Evolutionary conservation across 1,140 invertebrate species (phyloP).

Genomic region (Oreohelix idahoensis): DNA sequence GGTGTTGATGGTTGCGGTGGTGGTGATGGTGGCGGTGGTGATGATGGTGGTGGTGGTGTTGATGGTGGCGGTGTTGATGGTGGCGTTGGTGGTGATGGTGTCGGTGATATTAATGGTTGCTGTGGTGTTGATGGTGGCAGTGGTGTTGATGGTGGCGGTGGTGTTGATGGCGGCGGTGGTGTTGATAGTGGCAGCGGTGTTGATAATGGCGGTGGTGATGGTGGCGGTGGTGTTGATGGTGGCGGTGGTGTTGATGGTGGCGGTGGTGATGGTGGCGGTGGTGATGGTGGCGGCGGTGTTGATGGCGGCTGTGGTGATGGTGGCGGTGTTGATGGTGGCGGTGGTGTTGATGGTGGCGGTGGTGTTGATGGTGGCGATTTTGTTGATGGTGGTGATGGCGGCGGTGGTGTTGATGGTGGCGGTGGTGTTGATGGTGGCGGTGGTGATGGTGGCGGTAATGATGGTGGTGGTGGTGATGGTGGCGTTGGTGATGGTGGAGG

Average conservation of each 20-base stretch:
- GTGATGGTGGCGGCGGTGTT: not conserved
- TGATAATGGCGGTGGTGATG: not conserved
- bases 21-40: slow-evolving; percentile 36
- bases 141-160: not conserved
- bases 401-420: not conserved
- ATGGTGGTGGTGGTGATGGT: not conserved
- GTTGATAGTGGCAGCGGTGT: not conserved
- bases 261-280: not conserved
- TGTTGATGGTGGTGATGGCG: not conserved
- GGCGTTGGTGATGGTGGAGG: not conserved
- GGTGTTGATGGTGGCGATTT: not conserved
- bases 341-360: not conserved
- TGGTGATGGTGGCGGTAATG: not conserved
- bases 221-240: not conserved
- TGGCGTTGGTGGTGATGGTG: slow-evolving; percentile 34
- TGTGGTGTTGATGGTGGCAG: not conserved
- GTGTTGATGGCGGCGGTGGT: not conserved
- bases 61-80: slow-evolving; percentile 33
- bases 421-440: not conserved
- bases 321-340: not conserved
- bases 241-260: not conserved
- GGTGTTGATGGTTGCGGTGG: slow-evolving; percentile 25
- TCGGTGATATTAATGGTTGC: not conserved
- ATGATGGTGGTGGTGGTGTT: slow-evolving; percentile 38
- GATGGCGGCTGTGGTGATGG: not conserved